A percentile compares a stretch with the other conserved stretches of the same genome.
Conservation (phyloP, 2,888 invertebrate genomes). For the Deilephila porcellus region DNA sequence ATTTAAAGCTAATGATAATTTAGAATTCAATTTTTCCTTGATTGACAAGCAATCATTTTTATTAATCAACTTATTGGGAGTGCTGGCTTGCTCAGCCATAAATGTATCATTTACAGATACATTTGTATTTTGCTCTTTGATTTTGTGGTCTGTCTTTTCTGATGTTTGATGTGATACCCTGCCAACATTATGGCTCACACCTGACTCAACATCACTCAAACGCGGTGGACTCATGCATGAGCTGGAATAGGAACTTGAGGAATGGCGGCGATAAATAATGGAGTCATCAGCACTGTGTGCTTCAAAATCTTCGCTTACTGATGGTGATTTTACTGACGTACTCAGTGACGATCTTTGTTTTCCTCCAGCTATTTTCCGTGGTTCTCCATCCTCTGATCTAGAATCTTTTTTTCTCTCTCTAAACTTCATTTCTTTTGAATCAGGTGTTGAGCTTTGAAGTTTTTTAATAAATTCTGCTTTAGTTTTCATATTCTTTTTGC, state of each 20-base stretch:
- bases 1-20: slow-evolving; percentile 74
- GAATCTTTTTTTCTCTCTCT: slow-evolving; percentile 80
- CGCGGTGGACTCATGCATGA: slow-evolving; percentile 87
- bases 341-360: slow-evolving; percentile 71
- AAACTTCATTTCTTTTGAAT: slow-evolving; percentile 77
- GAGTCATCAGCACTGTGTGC: slow-evolving; percentile 89
- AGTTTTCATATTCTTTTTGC: slow-evolving; percentile 79
- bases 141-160: slow-evolving; percentile 42
- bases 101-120: slow-evolving; percentile 45
- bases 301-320: slow-evolving; percentile 86
- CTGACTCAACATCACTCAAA: slow-evolving; percentile 80
- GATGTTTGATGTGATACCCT: slow-evolving; percentile 47
- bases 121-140: slow-evolving; percentile 27
- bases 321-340: slow-evolving; percentile 80
- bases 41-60: slow-evolving; percentile 76
- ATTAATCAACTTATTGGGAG: slow-evolving; percentile 65
- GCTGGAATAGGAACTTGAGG: slow-evolving; percentile 92
- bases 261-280: slow-evolving; percentile 92
- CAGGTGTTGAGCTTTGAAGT: slow-evolving; percentile 80
- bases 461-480: slow-evolving; percentile 87
- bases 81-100: slow-evolving; percentile 52
- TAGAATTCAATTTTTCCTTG: slow-evolving; percentile 77
- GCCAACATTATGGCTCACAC: slow-evolving; percentile 47
- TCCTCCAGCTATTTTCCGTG: slow-evolving; percentile 65
- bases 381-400: slow-evolving; percentile 68